Percentiles rank a stretch among this genome's conserved stretches.
phyloP scores from a whole-genome alignment of 1,140 invertebrate species.

The Heliothis virescens region DNA sequence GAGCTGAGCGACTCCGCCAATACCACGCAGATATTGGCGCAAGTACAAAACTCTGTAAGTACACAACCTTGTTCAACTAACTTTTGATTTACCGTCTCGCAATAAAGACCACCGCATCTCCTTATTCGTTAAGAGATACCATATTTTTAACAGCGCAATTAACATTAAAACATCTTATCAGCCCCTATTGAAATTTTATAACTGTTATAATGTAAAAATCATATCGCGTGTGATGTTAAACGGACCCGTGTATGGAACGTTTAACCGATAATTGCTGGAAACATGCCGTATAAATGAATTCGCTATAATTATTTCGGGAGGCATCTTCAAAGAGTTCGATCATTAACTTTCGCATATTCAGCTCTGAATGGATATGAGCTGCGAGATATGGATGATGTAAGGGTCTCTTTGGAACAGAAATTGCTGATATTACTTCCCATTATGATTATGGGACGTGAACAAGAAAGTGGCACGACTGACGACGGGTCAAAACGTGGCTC shows the following conservation, averaged over 20 bases:
- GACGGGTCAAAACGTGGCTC: slow-evolving; percentile 66
- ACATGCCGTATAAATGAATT: slow-evolving; percentile 54
- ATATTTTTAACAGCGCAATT: slow-evolving; percentile 23
- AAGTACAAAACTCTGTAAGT: slow-evolving; percentile 78
- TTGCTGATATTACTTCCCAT: slow-evolving; percentile 75
- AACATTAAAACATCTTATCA: slow-evolving; percentile 36
- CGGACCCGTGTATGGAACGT: slow-evolving; percentile 38
- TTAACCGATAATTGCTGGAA: slow-evolving; percentile 54
- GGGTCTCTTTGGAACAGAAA: slow-evolving; percentile 68
- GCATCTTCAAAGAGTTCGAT: slow-evolving; percentile 54
- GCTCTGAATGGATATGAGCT: slow-evolving; percentile 56
- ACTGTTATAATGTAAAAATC: slow-evolving; percentile 36
- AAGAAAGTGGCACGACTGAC: slow-evolving; percentile 70
- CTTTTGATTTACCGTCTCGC: slow-evolving; percentile 23
- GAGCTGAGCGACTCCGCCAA: slow-evolving; percentile 75
- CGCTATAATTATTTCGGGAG: slow-evolving; percentile 57
- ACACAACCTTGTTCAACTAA: slow-evolving; percentile 22
- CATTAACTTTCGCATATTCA: slow-evolving; percentile 65
- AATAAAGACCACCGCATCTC: slow-evolving; percentile 1
- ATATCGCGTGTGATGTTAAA: slow-evolving; percentile 16
- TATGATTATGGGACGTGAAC: slow-evolving; percentile 71
- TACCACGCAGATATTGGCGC: slow-evolving; percentile 71
- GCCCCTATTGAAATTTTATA: slow-evolving; percentile 41
- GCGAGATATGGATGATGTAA: slow-evolving; percentile 69
- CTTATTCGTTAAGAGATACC: slow-evolving; percentile 29